Conservation (phyloP, 2,113 vertebrate species). For the Apodemus speciosus region DNA sequence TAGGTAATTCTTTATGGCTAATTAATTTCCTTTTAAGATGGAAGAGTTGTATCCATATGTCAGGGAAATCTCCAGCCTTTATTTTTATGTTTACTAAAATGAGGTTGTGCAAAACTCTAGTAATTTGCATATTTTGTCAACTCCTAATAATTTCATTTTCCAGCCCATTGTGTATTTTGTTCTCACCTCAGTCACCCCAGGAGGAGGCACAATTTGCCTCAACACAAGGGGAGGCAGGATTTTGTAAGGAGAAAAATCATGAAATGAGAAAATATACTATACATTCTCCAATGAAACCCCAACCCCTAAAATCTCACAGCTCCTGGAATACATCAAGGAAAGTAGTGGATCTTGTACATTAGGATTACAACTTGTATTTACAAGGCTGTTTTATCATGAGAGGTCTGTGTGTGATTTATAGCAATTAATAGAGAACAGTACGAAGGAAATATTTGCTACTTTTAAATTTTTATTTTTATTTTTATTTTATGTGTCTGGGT, state of each 20-base stretch:
- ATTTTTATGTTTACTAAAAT: not conserved
- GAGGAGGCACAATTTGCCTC: not conserved
- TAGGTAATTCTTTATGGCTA: not conserved
- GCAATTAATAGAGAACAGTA: not conserved
- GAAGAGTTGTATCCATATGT: not conserved
- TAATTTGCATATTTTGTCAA: not conserved
- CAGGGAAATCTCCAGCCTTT: not conserved
- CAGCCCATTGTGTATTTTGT: not conserved
- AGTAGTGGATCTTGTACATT: not conserved
- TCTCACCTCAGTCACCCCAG: not conserved
- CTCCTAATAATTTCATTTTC: not conserved
- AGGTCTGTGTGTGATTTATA: not conserved
- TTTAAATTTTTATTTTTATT: not conserved
- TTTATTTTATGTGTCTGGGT: not conserved
- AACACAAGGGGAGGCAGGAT: not conserved
- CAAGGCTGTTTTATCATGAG: not conserved
- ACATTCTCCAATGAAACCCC: not conserved
- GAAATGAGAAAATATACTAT: not conserved
- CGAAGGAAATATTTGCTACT: not conserved
- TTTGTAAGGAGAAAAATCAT: not conserved
- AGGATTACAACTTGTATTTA: too few relatives aligned
- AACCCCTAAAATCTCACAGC: not conserved
- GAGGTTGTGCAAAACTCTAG: accelerated
- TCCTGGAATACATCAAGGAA: not conserved
- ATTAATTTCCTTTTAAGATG: not conserved